Conservation (phyloP, 2,797 vertebrate genomes). For the Masticophis lateralis region DNA sequence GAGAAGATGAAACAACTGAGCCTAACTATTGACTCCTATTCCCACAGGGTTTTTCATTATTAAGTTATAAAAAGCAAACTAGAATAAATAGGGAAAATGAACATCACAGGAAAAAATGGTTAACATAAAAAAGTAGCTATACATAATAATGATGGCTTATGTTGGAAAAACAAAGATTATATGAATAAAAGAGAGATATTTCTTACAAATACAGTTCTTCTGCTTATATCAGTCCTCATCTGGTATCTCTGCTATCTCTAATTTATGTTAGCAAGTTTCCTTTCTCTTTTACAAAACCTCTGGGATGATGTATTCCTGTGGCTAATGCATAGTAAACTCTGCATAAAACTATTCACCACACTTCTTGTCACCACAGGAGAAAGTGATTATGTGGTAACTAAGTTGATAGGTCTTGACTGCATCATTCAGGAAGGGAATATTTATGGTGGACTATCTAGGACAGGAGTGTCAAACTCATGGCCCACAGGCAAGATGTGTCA, state of each 20-base stretch:
- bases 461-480: background rate
- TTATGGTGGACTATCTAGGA: background rate
- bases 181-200: background rate
- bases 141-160: background rate
- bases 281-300: background rate
- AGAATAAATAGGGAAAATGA: slow-evolving; percentile 36
- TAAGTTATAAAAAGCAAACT: slow-evolving; percentile 36
- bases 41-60: slow-evolving; percentile 13
- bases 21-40: slow-evolving; percentile 25
- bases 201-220: background rate
- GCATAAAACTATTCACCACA: background rate
- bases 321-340: background rate
- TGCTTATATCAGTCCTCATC: background rate
- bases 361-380: background rate
- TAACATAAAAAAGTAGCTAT: background rate
- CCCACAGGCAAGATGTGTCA: background rate
- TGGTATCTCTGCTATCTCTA: background rate
- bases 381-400: background rate
- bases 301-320: background rate
- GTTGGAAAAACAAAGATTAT: background rate
- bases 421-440: background rate
- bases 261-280: background rate
- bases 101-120: slow-evolving; percentile 26
- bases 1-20: slow-evolving; percentile 26
- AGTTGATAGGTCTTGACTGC: background rate